Base-by-base conservation (phyloP, 2,888 invertebrate species). In the Crossocerus cetratus region DNA sequence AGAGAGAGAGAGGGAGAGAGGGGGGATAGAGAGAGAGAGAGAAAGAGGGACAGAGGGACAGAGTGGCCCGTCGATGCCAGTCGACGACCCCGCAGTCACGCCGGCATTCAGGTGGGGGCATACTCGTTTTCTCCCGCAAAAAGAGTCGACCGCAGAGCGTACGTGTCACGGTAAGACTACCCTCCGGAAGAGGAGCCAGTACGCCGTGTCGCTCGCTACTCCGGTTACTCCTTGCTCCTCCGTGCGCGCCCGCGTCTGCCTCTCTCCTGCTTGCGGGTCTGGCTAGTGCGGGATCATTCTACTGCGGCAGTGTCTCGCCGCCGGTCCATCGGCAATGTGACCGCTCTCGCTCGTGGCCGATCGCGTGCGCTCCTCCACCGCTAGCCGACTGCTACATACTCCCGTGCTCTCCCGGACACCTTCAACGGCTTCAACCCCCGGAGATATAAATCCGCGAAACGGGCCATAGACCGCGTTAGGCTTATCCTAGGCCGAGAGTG, bases 71-170 rank as follows among this genome's bases (percentile, higher is more conserved):
- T 76, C 78, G 77, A 80, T 77, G 81, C 63, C 70, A 76, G 81
- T 81, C 77, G 76, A 73, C 82, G 77, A 81, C 77, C 77, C 72
- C 74, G 61, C 71, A 62, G 64, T 54, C 16, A 78, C 74, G 74
- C 81, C 74, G 76, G 49, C 49, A 49, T 49, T 16, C 49, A 49
- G 49, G 49, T 49, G 49, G 72, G 68, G 81, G 74, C 76, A 69
- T 81, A 32, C 32, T 69, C 80, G 78, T 73, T 76, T 71, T 73
- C 71, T 32, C 32, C 32, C 32, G 32, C 32, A 32, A 32, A 32
- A 32, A 32, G 74, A 79, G 64, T 75, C 66, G 62, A 70, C 65
- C 65, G 60, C 73, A 32, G 32, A 32, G 70, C 72, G 67, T 59
- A 64, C 58, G 63, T 60, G 60, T 32, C 56, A 68, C 62, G 54